A percentile compares a stretch with the other conserved stretches of the same genome.
Conservation (phyloP, 2,888 invertebrate species). For the Aspidiotus destructor region DNA sequence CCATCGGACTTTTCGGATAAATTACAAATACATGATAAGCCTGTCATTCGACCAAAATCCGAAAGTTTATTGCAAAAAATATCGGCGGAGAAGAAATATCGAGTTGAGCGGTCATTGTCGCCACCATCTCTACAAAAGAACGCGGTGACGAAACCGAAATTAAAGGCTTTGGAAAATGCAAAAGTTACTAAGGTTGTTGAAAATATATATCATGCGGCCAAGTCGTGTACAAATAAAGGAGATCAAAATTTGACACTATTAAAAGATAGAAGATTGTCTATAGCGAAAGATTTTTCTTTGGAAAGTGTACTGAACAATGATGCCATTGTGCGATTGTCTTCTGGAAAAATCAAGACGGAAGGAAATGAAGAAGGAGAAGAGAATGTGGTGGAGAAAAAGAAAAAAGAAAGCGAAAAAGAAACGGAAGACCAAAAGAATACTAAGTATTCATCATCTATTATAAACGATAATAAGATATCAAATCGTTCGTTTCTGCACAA, state of each 20-base stretch:
- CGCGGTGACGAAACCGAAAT: not conserved
- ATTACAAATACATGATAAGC: not conserved
- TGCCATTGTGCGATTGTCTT: not conserved
- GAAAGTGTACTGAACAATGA: conserved; percentile 30
- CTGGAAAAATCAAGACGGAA: not conserved
- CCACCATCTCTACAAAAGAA: not conserved
- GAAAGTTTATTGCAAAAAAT: not conserved
- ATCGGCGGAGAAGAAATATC: not conserved
- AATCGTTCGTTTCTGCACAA: conserved; percentile 33
- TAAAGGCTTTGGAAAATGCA: not conserved
- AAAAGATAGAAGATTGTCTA: conserved; percentile 29
- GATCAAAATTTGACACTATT: not conserved
- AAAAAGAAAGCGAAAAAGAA: not conserved
- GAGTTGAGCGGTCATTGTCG: not conserved
- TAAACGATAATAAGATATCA: not conserved
- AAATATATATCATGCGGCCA: not conserved
- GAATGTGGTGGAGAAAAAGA: not conserved
- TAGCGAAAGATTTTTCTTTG: conserved; percentile 32
- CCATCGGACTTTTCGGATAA: not conserved
- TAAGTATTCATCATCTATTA: not conserved
- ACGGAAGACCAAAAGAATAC: not conserved
- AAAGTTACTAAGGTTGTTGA: not conserved
- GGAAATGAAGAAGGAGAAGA: not conserved
- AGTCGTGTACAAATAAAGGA: not conserved
- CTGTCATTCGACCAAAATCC: not conserved